Percentiles rank a stretch among this genome's conserved stretches.
These are phyloP conservation scores for Arctia plantaginis DNA, from an alignment of 2,888 invertebrate species.

Conservation along the genomic window DNA sequence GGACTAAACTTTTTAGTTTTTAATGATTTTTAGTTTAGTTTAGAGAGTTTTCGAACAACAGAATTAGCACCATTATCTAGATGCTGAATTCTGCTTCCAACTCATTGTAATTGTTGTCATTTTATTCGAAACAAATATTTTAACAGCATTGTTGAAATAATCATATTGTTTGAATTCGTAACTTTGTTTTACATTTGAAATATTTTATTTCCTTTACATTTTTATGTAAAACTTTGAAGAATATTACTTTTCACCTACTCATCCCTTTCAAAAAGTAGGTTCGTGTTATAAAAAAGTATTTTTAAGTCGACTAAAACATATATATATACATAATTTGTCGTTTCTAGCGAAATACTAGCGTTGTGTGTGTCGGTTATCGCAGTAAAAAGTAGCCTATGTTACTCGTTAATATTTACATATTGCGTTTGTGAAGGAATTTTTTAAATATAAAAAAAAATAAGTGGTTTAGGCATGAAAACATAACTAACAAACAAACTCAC, in stretches of 20 bases:
- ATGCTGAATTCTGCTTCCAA: not conserved
- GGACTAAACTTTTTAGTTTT: too few relatives aligned
- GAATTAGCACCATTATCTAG: too few relatives aligned
- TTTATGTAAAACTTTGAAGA: not conserved
- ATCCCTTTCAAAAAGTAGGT: not conserved
- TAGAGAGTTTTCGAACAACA: not conserved
- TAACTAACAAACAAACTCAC: too few relatives aligned
- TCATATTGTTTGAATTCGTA: not conserved
- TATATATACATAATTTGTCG: not conserved
- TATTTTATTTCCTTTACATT: too few relatives aligned
- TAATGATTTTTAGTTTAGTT: not conserved
- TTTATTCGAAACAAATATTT: not conserved
- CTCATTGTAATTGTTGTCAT: not conserved
- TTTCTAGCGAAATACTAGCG: not conserved
- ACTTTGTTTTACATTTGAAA: not conserved
- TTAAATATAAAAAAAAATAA: too few relatives aligned
- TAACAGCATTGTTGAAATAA: not conserved
- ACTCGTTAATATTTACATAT: too few relatives aligned
- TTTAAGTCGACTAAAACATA: not conserved
- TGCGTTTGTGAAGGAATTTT: too few relatives aligned
- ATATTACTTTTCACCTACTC: not conserved
- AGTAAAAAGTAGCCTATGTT: too few relatives aligned
- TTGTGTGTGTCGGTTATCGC: too few relatives aligned
- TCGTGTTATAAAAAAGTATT: not conserved
- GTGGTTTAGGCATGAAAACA: too few relatives aligned